phyloP scores from a whole-genome alignment of 2,797 vertebrate genomes.

The Champsocephalus gunnari region DNA sequence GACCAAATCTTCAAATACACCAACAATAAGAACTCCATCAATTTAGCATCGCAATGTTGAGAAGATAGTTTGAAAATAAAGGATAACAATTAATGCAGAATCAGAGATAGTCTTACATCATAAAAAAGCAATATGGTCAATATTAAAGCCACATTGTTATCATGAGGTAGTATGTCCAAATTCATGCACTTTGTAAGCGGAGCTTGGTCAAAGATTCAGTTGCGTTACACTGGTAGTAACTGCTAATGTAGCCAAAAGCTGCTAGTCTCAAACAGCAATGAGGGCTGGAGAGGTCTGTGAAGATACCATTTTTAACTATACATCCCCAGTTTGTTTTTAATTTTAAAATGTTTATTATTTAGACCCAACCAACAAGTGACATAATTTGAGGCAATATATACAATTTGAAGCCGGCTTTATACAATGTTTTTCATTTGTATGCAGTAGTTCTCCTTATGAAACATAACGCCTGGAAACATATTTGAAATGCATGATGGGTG shows the following conservation, averaged over 20 bases:
- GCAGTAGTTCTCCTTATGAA: background rate
- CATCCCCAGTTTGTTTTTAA: background rate
- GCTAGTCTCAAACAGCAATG: background rate
- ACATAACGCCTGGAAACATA: background rate
- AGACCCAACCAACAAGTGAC: background rate
- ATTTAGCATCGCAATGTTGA: background rate
- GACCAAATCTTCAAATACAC: background rate
- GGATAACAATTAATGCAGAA: background rate
- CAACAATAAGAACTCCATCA: too few species aligned
- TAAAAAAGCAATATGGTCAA: too few species aligned
- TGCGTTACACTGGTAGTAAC: background rate
- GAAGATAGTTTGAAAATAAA: background rate
- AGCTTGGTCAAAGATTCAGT: background rate
- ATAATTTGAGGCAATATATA: background rate
- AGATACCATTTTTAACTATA: too few species aligned
- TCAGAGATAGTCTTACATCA: background rate
- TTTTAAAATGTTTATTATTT: background rate
- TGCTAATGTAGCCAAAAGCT: background rate
- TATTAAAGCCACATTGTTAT: too few species aligned
- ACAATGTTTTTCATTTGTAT: background rate
- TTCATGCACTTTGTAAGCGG: too few species aligned
- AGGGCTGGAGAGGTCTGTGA: background rate
- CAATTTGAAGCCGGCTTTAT: background rate
- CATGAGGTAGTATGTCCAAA: too few species aligned
- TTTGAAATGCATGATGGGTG: background rate